phyloP scores from a whole-genome alignment of 2,888 invertebrate species.

The Cylindroiulus punctatus region DNA sequence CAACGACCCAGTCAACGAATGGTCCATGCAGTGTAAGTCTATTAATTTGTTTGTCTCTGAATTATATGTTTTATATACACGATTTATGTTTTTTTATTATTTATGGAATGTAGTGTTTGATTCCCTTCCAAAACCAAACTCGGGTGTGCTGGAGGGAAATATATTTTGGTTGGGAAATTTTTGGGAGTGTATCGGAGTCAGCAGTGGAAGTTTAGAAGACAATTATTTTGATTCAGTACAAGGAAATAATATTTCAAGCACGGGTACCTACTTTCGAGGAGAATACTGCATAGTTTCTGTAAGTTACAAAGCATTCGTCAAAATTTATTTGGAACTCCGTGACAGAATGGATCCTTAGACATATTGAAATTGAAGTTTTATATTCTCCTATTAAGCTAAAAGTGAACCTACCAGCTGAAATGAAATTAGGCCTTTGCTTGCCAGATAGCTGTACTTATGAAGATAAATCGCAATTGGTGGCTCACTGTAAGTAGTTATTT shows the following conservation, averaged over 20 bases:
- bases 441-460: background rate
- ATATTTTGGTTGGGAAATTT: constrained; percentile 33
- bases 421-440: background rate
- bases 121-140: background rate
- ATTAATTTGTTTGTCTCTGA: no score
- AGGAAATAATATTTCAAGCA: background rate
- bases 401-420: background rate
- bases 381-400: background rate
- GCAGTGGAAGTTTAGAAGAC: background rate
- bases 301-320: background rate
- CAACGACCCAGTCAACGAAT: background rate
- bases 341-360: background rate
- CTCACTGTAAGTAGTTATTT: background rate
- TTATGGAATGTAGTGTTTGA: constrained; percentile 20
- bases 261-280: background rate
- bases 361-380: no score
- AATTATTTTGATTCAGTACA: background rate
- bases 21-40: background rate
- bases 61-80: no score
- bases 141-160: constrained; percentile 39
- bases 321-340: no score
- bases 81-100: no score
- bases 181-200: constrained; percentile 35
- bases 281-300: background rate
- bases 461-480: background rate